phyloP scores from a whole-genome alignment of 2,113 vertebrate species.

The Istiophorus platypterus region DNA sequence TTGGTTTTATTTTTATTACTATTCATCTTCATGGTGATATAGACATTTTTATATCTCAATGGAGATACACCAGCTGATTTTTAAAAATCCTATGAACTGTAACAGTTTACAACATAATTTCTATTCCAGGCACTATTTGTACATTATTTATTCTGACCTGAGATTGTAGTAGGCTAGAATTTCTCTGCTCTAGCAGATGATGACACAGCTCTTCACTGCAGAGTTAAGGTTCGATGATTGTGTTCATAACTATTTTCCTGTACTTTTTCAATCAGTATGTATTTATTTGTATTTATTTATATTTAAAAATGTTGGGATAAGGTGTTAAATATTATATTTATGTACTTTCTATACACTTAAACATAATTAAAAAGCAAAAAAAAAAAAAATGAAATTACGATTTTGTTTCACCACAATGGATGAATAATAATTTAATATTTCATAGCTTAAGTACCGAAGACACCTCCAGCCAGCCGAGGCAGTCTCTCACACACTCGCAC shows the following conservation, averaged over 20 bases:
- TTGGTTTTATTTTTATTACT: neutral
- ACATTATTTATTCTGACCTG: constrained; percentile 64
- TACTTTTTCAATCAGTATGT: constrained; percentile 29
- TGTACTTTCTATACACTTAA: constrained; percentile 20
- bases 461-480: constrained; percentile 8
- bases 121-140: constrained; percentile 63
- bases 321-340: constrained; percentile 47
- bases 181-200: constrained; percentile 39
- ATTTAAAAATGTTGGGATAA: constrained; percentile 63
- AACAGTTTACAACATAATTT: constrained; percentile 73
- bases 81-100: constrained; percentile 68
- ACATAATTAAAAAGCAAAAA: constrained; percentile 48
- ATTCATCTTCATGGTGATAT: constrained; percentile 72
- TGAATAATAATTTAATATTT: neutral
- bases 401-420: neutral
- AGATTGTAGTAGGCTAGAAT: constrained; percentile 51
- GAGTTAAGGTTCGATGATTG: constrained; percentile 24
- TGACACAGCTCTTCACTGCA: constrained; percentile 31
- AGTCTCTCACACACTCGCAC: constrained; percentile 2
- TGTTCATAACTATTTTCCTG: neutral
- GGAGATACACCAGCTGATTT: constrained; percentile 57
- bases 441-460: too few species aligned
- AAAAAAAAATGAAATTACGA: neutral
- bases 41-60: constrained; percentile 67
- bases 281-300: constrained; percentile 80